Evolutionary conservation across 2,113 vertebrate species (phyloP).

Genomic region (Upupa epops): DNA sequence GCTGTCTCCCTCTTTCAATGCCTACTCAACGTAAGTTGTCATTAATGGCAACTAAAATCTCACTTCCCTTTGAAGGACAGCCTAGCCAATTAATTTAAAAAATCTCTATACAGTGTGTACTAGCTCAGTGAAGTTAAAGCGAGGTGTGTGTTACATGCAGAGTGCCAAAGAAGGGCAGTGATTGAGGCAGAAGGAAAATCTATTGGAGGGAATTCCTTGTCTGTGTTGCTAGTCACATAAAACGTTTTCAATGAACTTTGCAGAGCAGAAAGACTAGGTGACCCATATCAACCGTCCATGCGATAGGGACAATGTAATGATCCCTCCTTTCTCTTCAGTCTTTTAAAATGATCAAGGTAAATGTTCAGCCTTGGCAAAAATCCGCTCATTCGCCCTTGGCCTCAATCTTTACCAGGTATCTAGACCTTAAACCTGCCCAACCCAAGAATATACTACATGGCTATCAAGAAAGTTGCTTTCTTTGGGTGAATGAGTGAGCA

Average conservation of each 20-base stretch:
- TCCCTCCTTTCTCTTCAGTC: neutral
- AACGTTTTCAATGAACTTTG: neutral
- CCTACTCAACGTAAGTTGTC: neutral
- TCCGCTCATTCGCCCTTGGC: slow-evolving; percentile 11
- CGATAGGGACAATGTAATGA: neutral
- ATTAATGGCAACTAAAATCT: neutral
- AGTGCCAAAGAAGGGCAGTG: neutral
- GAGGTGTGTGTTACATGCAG: neutral
- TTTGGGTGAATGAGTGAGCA: neutral
- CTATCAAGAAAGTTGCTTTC: neutral
- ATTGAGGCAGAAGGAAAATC: neutral
- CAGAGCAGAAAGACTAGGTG: neutral
- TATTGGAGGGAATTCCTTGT: neutral
- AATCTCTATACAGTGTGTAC: neutral
- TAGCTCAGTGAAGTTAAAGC: neutral
- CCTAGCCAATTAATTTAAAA: neutral
- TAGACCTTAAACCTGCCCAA: neutral
- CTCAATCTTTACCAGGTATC: neutral
- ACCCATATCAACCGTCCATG: neutral
- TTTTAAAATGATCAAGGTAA: slow-evolving; percentile 5
- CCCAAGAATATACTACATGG: neutral
- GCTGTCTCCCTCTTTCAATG: neutral
- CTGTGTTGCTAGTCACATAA: neutral
- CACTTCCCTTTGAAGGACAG: neutral
- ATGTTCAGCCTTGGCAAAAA: slow-evolving; percentile 27